Evolutionary conservation across 2,797 vertebrate species (phyloP), one percentile per base, ranked within the genome.

Genomic region (Sarcophilus harrisii): DNA sequence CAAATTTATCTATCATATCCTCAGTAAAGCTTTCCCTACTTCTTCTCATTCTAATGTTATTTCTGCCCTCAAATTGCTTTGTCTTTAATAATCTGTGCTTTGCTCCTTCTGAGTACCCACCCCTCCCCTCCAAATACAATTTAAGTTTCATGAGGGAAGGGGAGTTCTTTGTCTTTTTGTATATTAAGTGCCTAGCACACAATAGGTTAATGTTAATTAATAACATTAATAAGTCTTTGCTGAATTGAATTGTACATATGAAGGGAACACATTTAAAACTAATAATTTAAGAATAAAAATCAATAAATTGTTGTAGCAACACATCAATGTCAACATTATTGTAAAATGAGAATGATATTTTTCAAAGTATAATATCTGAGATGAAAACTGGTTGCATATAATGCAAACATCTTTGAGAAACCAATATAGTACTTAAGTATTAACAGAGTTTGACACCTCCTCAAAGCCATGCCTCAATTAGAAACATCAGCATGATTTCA

Each of bases 311-410:
- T 73, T 38, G n/a, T 73, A 13, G 32, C 10, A 38, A 73, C 2
- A 3, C n/a, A 45, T 81, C 38, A 45, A 81, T 81, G 38, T 45
- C 38, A 27, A 45, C 24, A 81, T 81, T 18, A 24, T 81, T 59
- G 62, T 58, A n/a, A 91, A 89, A 58, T 29, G 32, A 93, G 62
- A 93, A 12, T 66, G 45, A 27, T 93, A 73, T 92, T 91, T 96
- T n/a, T 30, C 32, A 95, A 94, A 95, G 93, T 60, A 55, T 14
- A 93, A 0, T 12, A 10, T 73, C 94, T 92, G 90, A 93, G 93
- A 58, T 54, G 16, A 92, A 93, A 93, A 58, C 13, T 6, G n/a
- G n/a, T n/a, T n/a, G n/a, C n/a, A n/a, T n/a, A n/a, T n/a, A n/a
- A n/a, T n/a, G n/a, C n/a, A n/a, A n/a, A n/a, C n/a, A n/a, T n/a